phyloP scores from a whole-genome alignment of 2,888 invertebrate genomes.

The Zygaena filipendulae region DNA sequence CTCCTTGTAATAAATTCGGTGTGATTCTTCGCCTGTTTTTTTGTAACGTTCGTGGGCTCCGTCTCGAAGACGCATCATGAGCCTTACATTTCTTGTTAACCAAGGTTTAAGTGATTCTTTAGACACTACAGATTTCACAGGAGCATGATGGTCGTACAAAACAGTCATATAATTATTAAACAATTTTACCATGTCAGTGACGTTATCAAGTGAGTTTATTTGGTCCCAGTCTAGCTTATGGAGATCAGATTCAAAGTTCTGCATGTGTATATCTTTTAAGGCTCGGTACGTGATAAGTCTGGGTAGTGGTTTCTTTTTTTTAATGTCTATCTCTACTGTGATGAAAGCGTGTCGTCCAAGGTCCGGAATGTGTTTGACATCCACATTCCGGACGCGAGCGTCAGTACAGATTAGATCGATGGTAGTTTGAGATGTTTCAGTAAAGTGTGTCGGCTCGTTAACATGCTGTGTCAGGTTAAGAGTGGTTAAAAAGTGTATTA shows the following conservation, averaged over 20 bases:
- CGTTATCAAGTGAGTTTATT: not conserved
- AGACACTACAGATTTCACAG: not conserved
- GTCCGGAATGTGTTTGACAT: conserved; percentile 1
- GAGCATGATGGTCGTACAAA: conserved; percentile 2
- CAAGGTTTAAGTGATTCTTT: conserved; percentile 4
- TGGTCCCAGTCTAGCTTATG: not conserved
- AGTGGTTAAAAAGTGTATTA: no score
- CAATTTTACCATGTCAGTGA: not conserved
- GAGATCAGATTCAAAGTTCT: not conserved
- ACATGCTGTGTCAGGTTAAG: no score
- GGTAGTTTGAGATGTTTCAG: no score
- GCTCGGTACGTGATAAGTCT: not conserved
- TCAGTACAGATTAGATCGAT: no score
- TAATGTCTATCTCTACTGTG: conserved; percentile 2
- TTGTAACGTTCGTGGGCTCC: not conserved
- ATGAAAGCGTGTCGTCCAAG: conserved; percentile 5
- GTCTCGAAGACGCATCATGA: conserved; percentile 5
- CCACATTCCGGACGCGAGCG: no score
- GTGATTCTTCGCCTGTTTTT: not conserved
- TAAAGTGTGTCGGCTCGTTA: no score
- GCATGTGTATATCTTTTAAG: conserved; percentile 1
- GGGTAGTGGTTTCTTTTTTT: conserved; percentile 1
- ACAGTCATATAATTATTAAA: not conserved
- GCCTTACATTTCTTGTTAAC: conserved; percentile 2
- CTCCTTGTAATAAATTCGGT: conserved; percentile 1